Evolutionary conservation across 2,113 vertebrate species (phyloP).

Genomic region (Puma concolor): DNA sequence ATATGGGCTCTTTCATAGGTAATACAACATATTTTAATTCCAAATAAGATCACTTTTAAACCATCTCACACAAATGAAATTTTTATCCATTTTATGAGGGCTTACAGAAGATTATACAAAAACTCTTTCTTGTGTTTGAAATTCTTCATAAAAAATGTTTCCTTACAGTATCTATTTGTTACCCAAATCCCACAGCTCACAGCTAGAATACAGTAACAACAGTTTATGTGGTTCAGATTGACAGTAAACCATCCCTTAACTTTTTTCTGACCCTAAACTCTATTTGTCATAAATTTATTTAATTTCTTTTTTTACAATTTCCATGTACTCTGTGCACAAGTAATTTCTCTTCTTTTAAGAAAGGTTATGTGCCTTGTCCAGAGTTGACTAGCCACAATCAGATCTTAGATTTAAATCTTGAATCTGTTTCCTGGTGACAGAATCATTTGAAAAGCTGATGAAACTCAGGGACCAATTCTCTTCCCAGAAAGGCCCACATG

Average conservation of each 20-base stretch:
- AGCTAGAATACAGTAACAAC: not conserved
- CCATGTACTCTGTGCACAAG: not conserved
- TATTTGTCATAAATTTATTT: not conserved
- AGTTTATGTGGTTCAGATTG: not conserved
- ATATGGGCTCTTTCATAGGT: not conserved
- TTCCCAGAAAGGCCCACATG: not conserved
- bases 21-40: not conserved
- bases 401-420: not conserved
- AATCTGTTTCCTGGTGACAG: not conserved
- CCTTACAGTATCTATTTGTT: not conserved
- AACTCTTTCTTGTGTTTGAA: not conserved
- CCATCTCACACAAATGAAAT: constrained; percentile 30
- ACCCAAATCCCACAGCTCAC: not conserved
- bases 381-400: not conserved
- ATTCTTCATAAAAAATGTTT: not conserved
- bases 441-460: not conserved
- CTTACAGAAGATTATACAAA: not conserved
- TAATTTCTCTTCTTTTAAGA: not conserved
- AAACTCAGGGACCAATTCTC: not conserved
- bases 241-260: not conserved
- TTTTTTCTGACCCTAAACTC: not conserved
- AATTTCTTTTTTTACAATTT: not conserved
- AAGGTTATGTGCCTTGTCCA: not conserved
- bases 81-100: not conserved
- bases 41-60: not conserved